Percentiles rank a stretch among this genome's conserved stretches.
Evolutionary conservation across 2,113 vertebrate species (phyloP).

Genomic region (Myiagra hebetior): DNA sequence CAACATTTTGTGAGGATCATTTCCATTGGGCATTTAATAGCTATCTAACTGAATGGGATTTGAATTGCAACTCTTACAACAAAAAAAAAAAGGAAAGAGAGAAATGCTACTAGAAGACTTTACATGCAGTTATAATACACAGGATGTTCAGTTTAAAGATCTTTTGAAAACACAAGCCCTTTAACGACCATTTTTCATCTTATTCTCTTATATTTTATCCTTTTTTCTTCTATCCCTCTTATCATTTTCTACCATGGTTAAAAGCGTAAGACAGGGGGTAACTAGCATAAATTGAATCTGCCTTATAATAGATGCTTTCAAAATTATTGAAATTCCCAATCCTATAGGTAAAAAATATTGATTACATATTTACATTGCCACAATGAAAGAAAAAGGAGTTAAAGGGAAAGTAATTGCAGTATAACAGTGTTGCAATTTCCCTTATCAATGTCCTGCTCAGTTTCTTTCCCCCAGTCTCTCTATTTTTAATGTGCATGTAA

Average conservation of each 20-base stretch:
- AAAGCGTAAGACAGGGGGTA: rapidly evolving
- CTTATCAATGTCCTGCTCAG: not conserved
- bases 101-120: not conserved
- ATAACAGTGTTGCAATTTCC: not conserved
- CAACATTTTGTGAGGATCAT: not conserved
- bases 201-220: not conserved
- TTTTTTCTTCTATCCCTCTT: not conserved
- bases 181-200: not conserved
- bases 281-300: not conserved
- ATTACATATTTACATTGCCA: not conserved
- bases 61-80: not conserved
- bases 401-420: not conserved
- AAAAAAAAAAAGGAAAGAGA: not conserved
- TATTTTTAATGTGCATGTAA: not conserved
- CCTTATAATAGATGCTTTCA: not conserved
- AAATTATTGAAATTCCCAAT: not conserved
- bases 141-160: not conserved
- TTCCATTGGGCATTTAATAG: not conserved
- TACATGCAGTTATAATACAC: not conserved
- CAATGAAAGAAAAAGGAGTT: not conserved
- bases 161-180: not conserved
- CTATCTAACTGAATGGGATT: not conserved
- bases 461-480: not conserved
- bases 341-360: not conserved
- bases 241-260: not conserved